A percentile compares a stretch with the other conserved stretches of the same genome.
phyloP scores from a whole-genome alignment of 2,113 vertebrate species.

The Lethenteron reissneri region DNA sequence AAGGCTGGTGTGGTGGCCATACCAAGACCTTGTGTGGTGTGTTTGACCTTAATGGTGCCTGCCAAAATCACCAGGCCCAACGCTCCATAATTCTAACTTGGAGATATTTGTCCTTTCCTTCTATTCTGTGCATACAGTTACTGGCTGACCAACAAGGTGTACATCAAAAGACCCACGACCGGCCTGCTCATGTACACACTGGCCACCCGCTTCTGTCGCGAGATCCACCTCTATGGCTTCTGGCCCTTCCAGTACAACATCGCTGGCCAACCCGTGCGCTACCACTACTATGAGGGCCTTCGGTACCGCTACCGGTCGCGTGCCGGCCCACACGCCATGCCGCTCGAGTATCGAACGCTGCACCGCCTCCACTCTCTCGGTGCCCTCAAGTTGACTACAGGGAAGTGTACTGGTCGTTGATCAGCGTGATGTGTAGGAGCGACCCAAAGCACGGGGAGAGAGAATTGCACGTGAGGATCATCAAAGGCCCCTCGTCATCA shows the following conservation, averaged over 20 bases:
- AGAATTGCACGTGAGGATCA: too few relatives aligned
- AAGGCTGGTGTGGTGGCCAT: too few relatives aligned
- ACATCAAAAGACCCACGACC: conserved; percentile 81
- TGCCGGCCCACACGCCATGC: conserved; percentile 80
- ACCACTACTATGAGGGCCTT: conserved; percentile 82
- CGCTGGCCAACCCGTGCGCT: conserved; percentile 55
- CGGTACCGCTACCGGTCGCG: conserved; percentile 77
- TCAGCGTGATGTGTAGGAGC: too few relatives aligned
- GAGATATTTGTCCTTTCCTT: neutral
- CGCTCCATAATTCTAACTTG: neutral
- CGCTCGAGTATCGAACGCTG: conserved; percentile 80
- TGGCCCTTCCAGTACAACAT: conserved; percentile 63
- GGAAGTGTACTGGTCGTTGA: conserved; percentile 9
- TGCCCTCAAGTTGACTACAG: conserved; percentile 68
- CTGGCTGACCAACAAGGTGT: conserved; percentile 82
- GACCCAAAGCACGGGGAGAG: too few relatives aligned
- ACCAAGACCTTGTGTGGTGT: too few relatives aligned
- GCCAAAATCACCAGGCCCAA: too few relatives aligned
- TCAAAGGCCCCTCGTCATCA: too few relatives aligned
- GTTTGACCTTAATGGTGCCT: too few relatives aligned
- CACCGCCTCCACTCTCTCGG: conserved; percentile 59
- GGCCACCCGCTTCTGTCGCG: conserved; percentile 78
- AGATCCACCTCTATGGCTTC: conserved; percentile 85
- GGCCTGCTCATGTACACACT: conserved; percentile 90
- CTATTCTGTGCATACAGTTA: conserved; percentile 31